phyloP scores from a whole-genome alignment of 2,888 invertebrate species.

The Lasiommata megera region DNA sequence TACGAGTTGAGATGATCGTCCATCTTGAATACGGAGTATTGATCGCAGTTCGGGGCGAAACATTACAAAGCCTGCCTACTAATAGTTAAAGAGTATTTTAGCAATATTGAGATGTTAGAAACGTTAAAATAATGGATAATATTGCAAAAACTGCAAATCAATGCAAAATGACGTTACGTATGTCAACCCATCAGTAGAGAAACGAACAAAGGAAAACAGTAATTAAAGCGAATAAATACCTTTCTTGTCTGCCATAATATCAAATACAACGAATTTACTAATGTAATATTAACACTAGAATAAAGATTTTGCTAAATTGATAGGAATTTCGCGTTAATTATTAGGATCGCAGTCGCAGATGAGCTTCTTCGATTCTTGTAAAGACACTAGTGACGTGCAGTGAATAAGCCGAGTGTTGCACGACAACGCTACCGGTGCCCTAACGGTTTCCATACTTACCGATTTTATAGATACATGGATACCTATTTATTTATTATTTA shows the following conservation, averaged over 20 bases:
- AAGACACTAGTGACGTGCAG: slow-evolving; percentile 49
- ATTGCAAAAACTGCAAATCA: slow-evolving; percentile 34
- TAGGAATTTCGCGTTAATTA: slow-evolving; percentile 46
- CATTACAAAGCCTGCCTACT: not conserved
- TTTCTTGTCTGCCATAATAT: slow-evolving; percentile 80
- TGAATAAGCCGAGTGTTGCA: not conserved
- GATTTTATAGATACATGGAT: too few relatives aligned
- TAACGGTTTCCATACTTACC: slow-evolving; percentile 15
- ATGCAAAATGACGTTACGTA: slow-evolving; percentile 67
- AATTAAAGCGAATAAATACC: slow-evolving; percentile 71
- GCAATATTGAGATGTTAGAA: slow-evolving; percentile 1
- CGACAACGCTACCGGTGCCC: not conserved
- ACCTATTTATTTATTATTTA: too few relatives aligned
- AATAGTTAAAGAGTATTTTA: not conserved
- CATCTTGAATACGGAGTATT: slow-evolving; percentile 69
- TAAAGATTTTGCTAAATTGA: slow-evolving; percentile 41
- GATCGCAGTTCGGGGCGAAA: slow-evolving; percentile 41
- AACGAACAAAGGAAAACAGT: slow-evolving; percentile 67
- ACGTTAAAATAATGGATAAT: slow-evolving; percentile 13
- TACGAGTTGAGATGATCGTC: slow-evolving; percentile 44
- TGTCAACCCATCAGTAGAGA: slow-evolving; percentile 58
- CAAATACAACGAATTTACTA: slow-evolving; percentile 54
- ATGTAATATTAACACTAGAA: slow-evolving; percentile 49
- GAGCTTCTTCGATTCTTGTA: slow-evolving; percentile 50
- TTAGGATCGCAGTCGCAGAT: slow-evolving; percentile 58